phyloP scores from a whole-genome alignment of 30 jellyfish, hydroid and myxozoan genomes.

The Catostylus mosaicus region DNA sequence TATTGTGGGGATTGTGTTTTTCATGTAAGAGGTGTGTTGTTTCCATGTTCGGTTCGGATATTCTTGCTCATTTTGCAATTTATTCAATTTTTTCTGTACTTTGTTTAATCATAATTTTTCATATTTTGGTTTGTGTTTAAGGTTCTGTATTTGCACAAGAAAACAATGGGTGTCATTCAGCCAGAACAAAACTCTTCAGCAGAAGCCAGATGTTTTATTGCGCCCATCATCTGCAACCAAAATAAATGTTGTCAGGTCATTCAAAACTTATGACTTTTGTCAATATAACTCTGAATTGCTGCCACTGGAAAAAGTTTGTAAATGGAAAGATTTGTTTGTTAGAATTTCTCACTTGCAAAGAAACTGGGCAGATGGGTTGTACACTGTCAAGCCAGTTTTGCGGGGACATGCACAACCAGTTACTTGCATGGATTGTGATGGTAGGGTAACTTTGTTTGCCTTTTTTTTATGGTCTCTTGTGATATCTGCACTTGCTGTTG shows the following conservation, averaged over 20 bases:
- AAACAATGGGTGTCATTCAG: conserved; percentile 36
- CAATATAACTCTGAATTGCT: not conserved
- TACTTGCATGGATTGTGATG: conserved; percentile 67
- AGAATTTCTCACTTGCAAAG: conserved; percentile 33
- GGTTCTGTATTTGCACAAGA: conserved; percentile 27
- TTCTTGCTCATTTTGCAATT: not conserved
- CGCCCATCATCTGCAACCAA: conserved; percentile 41
- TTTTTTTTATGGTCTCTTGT: not conserved
- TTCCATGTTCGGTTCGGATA: too few relatives aligned
- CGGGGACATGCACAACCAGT: conserved; percentile 76
- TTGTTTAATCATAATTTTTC: too few relatives aligned
- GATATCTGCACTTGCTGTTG: not conserved
- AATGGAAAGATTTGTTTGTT: conserved; percentile 54
- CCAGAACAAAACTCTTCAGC: conserved; percentile 10
- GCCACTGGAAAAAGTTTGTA: not conserved
- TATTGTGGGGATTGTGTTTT: too few relatives aligned
- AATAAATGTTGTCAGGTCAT: not conserved
- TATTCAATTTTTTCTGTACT: not conserved
- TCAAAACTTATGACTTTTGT: conserved; percentile 23
- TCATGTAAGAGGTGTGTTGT: too few relatives aligned
- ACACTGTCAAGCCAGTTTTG: conserved; percentile 61
- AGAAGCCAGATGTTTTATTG: conserved; percentile 23
- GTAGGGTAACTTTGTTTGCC: conserved; percentile 11
- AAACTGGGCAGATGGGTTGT: conserved; percentile 56
- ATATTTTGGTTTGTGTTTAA: not conserved